Evolutionary conservation across 1,140 invertebrate species (phyloP).

Genomic region (Apis florea): DNA sequence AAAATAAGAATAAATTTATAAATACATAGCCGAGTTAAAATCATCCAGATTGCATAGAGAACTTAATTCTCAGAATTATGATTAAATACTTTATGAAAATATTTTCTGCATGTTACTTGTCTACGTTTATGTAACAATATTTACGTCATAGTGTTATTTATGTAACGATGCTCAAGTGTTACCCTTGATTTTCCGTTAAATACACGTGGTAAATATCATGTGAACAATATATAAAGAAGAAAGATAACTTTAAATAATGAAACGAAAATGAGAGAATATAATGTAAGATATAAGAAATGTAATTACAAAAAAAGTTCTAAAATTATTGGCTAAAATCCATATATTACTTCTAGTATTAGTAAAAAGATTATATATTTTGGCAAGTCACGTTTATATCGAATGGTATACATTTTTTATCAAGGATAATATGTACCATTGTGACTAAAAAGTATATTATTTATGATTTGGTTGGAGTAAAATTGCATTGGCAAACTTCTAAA

Average conservation of each 20-base stretch:
- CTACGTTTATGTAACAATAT: slow-evolving; percentile 4
- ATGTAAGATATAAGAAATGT: neutral
- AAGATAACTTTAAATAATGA: neutral
- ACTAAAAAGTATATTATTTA: neutral
- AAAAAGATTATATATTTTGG: neutral
- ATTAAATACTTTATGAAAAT: neutral
- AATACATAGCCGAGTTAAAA: too few species aligned
- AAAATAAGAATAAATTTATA: too few species aligned
- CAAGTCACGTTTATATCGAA: neutral
- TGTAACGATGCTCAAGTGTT: neutral
- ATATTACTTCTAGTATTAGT: neutral
- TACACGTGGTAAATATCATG: neutral
- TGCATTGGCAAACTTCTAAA: neutral
- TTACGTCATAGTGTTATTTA: neutral
- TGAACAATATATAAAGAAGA: neutral
- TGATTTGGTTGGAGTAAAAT: neutral
- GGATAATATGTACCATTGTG: neutral
- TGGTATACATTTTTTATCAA: neutral
- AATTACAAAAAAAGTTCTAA: neutral
- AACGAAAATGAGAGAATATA: neutral
- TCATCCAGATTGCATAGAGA: too few species aligned
- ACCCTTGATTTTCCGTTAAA: neutral
- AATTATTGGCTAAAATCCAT: neutral
- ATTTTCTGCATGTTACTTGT: neutral
- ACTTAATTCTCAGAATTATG: neutral